Conservation (phyloP, 1,140 invertebrate genomes). For the Pseudomyrmex pallidus region DNA sequence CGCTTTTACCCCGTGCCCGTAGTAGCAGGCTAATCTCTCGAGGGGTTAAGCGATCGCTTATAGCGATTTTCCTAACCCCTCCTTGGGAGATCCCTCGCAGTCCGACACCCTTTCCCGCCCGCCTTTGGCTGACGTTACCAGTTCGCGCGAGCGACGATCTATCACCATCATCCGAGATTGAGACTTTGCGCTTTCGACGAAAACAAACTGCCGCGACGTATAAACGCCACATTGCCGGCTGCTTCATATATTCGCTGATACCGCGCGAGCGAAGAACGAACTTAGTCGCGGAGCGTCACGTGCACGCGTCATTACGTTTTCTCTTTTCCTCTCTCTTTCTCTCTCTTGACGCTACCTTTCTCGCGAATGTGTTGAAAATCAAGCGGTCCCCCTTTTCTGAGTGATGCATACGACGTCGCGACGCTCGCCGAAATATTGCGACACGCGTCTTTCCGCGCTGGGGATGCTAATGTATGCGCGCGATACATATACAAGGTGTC, state of each 20-base stretch:
- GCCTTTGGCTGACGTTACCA: constrained; percentile 15
- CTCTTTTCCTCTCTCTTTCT: not conserved
- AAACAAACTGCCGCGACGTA: constrained; percentile 65
- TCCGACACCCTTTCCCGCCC: constrained; percentile 33
- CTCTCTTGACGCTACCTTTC: not conserved
- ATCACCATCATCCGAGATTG: constrained; percentile 76
- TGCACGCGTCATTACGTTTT: constrained; percentile 59
- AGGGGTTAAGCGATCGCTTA: constrained; percentile 60
- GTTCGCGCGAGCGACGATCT: constrained; percentile 60
- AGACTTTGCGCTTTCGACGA: constrained; percentile 71
- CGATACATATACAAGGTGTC: constrained; percentile 1
- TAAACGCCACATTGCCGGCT: constrained; percentile 54
- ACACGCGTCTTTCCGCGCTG: not conserved
- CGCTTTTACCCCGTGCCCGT: not conserved
- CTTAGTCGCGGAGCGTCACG: constrained; percentile 57
- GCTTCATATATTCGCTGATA: constrained; percentile 74
- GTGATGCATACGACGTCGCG: constrained; percentile 24
- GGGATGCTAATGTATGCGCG: constrained; percentile 14
- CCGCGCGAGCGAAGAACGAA: constrained; percentile 32
- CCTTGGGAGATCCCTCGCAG: constrained; percentile 42
- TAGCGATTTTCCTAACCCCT: constrained; percentile 59
- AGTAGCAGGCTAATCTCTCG: constrained; percentile 53
- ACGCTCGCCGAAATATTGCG: constrained; percentile 34
- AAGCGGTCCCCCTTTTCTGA: not conserved
- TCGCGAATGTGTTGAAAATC: constrained; percentile 30